Conservation (phyloP, 2,888 invertebrate genomes). For the Eledona agricola region DNA sequence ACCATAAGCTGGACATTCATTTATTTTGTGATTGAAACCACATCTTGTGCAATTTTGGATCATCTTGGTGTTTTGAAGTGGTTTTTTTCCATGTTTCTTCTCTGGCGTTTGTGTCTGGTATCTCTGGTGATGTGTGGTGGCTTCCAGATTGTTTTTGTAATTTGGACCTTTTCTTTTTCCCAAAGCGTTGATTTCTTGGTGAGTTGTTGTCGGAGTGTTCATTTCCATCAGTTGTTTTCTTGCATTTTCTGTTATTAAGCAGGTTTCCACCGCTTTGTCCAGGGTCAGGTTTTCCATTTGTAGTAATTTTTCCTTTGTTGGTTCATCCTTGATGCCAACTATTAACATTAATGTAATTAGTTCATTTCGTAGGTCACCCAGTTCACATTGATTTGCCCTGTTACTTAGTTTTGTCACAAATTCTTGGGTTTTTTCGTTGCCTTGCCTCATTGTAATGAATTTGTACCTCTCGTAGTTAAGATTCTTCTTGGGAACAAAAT, state of each 20-base stretch:
- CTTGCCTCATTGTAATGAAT: slow-evolving; percentile 14
- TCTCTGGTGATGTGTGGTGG: too few species aligned
- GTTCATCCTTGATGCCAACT: slow-evolving; percentile 1
- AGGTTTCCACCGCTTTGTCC: slow-evolving; percentile 18
- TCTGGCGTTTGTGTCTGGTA: too few species aligned
- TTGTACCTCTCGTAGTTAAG: slow-evolving; percentile 12
- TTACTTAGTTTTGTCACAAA: slow-evolving; percentile 24
- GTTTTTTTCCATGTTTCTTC: too few species aligned
- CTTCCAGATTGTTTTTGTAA: too few species aligned
- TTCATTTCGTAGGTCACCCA: slow-evolving; percentile 17
- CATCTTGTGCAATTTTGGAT: slow-evolving; percentile 20
- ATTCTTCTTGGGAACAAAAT: slow-evolving; percentile 28
- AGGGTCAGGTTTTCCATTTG: too few species aligned
- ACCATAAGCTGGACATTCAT: slow-evolving; percentile 22
- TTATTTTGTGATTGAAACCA: slow-evolving; percentile 13
- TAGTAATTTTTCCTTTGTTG: slow-evolving; percentile 14
- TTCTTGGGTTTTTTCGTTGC: slow-evolving; percentile 18
- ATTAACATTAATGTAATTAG: slow-evolving; percentile 12
- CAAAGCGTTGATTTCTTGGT: too few species aligned
- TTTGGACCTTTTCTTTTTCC: too few species aligned
- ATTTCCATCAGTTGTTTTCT: slow-evolving; percentile 3
- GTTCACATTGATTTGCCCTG: slow-evolving; percentile 25
- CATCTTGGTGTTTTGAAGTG: too few species aligned
- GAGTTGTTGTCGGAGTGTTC: too few species aligned
- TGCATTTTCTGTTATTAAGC: slow-evolving; percentile 27